Base-by-base conservation (phyloP, 2,888 invertebrate species). In the Andrena bucephala region DNA sequence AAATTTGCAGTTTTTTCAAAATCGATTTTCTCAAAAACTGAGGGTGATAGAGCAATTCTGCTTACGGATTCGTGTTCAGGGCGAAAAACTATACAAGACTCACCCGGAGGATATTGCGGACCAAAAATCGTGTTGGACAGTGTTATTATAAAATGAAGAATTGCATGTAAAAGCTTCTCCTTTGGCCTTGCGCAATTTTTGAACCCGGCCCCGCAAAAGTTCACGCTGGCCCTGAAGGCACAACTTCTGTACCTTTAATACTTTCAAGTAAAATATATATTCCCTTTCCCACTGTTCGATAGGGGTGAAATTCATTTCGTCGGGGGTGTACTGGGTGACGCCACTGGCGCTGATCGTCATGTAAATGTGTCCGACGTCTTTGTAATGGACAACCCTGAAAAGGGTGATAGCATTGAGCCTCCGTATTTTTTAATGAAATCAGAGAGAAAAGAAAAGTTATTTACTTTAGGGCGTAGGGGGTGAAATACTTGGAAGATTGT, bases 291-390 rank as follows among this genome's bases (percentile, higher is more conserved):
- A 98, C 81, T 96, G 95, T 27, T 96, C 95, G 6, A 98, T 94
- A 10, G 96, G 95, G 0, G 97, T 97, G 91, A 97, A 98, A 16
- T 96, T 96, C 94, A 97, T 96, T 92, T 98, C 98, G 73, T 95
- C 96, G 16, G 95, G 93, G 71, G 94, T 95, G 92, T 96, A 96
- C 89, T 97, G 97, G n/a, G 97, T 96, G 0, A 98, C 97, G 0
- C 98, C 98, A 91, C 96, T 96, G 2, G 96, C 94, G 86, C 98
- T 97, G 87, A 98, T 96, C 0, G 98, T 98, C 90, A 97, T 96
- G 90, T 97, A 97, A 20, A 94, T 95, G 91, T 95, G 96, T 89
- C 97, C 96, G 29, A 97, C 95, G 69, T 96, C 95, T 54, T 96
- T 95, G 90, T 97, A 98, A 0, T 96, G 95, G 0, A 97, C 97